Evolutionary conservation across 1,140 invertebrate species (phyloP).

Genomic region (Scylla paramamosain): DNA sequence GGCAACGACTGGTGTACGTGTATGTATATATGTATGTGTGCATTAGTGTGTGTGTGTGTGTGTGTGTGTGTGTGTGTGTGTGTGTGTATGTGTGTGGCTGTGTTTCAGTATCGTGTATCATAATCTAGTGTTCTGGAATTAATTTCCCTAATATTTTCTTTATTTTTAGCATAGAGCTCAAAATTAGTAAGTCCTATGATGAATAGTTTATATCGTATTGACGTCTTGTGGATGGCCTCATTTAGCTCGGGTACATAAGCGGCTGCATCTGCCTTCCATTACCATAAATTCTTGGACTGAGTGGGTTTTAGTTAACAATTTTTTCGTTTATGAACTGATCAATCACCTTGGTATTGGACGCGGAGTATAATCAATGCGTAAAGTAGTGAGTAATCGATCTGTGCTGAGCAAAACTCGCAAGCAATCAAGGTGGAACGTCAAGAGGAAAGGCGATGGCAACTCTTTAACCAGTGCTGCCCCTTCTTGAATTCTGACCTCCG

Average conservation of each 20-base stretch:
- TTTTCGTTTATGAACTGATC: not conserved
- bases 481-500: not conserved
- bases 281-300: constrained; percentile 14
- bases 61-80: not conserved
- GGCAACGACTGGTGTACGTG: not conserved
- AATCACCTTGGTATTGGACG: not conserved
- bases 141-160: not conserved
- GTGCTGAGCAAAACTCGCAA: not conserved
- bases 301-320: not conserved
- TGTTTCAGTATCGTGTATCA: not conserved
- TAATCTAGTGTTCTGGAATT: not conserved
- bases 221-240: not conserved
- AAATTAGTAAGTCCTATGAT: not conserved
- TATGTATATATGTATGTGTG: constrained; percentile 12
- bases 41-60: not conserved
- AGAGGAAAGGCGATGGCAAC: not conserved
- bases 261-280: not conserved
- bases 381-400: constrained; percentile 22
- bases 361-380: constrained; percentile 2
- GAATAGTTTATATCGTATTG: constrained; percentile 6
- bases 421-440: constrained; percentile 2
- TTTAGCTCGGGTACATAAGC: not conserved
- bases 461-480: not conserved
- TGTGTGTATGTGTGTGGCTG: not conserved
- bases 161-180: not conserved